Evolutionary conservation across 2,888 invertebrate genomes (phyloP).

Genomic region (Uloborus plumipes): DNA sequence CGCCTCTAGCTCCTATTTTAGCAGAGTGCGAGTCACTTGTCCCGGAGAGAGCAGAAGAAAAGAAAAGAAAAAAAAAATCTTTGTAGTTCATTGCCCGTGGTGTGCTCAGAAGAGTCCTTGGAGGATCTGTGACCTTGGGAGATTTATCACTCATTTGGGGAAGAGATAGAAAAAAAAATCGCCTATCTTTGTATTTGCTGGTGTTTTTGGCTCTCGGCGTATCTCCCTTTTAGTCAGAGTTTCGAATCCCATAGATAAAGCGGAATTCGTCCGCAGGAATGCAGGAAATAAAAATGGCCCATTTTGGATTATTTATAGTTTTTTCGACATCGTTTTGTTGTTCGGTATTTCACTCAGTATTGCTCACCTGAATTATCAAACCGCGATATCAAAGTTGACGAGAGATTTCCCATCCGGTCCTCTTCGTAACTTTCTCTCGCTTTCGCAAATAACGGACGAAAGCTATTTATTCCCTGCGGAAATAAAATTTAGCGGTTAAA

Average conservation of each 20-base stretch:
- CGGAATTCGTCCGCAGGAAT: constrained; percentile 6
- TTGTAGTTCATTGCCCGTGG: constrained; percentile 18
- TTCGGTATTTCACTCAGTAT: too few species aligned
- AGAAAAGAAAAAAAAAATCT: constrained; percentile 1
- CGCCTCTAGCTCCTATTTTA: background rate
- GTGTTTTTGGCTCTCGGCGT: background rate
- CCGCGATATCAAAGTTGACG: too few species aligned
- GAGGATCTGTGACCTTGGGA: constrained; percentile 46
- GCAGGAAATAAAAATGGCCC: constrained; percentile 11
- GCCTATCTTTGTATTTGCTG: constrained; percentile 11
- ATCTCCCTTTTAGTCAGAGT: background rate
- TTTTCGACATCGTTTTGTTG: constrained; percentile 1
- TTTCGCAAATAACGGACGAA: too few species aligned
- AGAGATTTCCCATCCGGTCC: too few species aligned
- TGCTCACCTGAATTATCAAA: too few species aligned
- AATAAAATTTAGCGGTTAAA: too few species aligned
- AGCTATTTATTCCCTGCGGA: too few species aligned
- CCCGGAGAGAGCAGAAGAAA: background rate
- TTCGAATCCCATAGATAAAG: constrained; percentile 2
- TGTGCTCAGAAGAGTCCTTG: constrained; percentile 28
- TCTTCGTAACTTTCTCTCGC: too few species aligned
- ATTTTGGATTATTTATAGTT: constrained; percentile 4
- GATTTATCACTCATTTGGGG: constrained; percentile 12
- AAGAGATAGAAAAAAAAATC: background rate
- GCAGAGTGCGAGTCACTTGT: background rate